Percentiles rank a stretch among this genome's conserved stretches.
These are phyloP conservation scores for Eurytoma adleriae DNA, from an alignment of 2,888 invertebrate species.

Conservation along the genomic window DNA sequence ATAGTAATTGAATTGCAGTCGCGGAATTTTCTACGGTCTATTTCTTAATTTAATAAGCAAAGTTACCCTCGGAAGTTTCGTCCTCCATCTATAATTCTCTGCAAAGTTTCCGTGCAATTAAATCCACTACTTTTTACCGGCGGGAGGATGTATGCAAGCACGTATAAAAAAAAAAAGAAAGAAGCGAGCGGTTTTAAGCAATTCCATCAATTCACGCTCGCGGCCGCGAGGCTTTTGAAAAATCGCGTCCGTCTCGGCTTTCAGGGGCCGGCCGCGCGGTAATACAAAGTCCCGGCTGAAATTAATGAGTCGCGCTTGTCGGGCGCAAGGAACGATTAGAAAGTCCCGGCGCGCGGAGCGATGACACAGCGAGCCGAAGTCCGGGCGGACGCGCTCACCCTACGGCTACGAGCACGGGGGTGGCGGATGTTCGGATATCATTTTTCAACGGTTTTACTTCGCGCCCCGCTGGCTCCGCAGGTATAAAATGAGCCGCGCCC, in stretches of 20 bases:
- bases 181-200: too few species aligned
- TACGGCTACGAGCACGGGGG: neutral
- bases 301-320: slow-evolving; percentile 57
- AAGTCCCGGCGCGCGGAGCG: slow-evolving; percentile 40
- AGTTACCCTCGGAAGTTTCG: too few species aligned
- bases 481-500: slow-evolving; percentile 66
- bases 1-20: too few species aligned
- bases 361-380: slow-evolving; percentile 57
- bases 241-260: neutral
- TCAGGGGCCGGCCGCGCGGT: neutral
- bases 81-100: too few species aligned
- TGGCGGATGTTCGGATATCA: slow-evolving; percentile 64
- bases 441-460: slow-evolving; percentile 69
- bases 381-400: neutral
- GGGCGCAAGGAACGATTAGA: slow-evolving; percentile 57
- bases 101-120: too few species aligned
- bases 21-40: too few species aligned
- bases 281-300: slow-evolving; percentile 44
- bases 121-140: too few species aligned
- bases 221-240: neutral
- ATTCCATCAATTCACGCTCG: too few species aligned
- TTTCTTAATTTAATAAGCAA: too few species aligned
- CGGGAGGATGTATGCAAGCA: too few species aligned
- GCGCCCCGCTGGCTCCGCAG: slow-evolving; percentile 39
- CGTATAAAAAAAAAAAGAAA: too few species aligned